Evolutionary conservation across 2,113 vertebrate genomes (phyloP), one percentile per base, ranked within the genome.

Genomic region (Saccopteryx bilineata): DNA sequence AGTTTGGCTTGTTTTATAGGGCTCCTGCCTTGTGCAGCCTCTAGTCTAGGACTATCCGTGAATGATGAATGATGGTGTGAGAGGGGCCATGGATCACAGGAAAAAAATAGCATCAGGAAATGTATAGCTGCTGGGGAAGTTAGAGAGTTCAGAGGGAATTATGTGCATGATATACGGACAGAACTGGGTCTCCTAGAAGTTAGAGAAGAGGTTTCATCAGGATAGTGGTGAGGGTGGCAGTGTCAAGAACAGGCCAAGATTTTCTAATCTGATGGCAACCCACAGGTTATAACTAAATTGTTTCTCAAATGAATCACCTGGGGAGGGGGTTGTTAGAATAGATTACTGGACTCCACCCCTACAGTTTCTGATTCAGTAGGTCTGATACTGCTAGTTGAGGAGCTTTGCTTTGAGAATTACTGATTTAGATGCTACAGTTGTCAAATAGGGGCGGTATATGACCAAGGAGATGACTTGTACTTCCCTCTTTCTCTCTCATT

Each of bases 201-300:
- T 46, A 65, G 48, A 89, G 26, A 68, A 28, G 50, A 52, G 66
- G 82, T 66, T 82, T 96, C 72, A 92, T 75, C 81, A 89, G 56
- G 50, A 56, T 69, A 28, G 18, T 83, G 54, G n/a, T 12, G 28
- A 79, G 7, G 31, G 18, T 14, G 9, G 1, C 31, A 60, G 26
- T 82, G 69, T 12, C 11, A 9, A 82, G 66, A 52, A 52, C 60
- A 85, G 48, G 1, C n/a, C 14, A 69, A 18, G 28, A 26, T 72
- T 52, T 85, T 95, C 33, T n/a, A 19, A 84, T 76, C 15, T 52
- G 68, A 61, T 31, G 13, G 23, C 56, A 89, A 58, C 56, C 5
- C 24, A 11, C 52, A 39, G 54, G 56, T 39, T 80, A 28, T 46
- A 58, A 81, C 14, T 33, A 60, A 90, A 15, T 95, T 54, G 39